Conservation (phyloP, 2,797 vertebrate genomes). For the Manis crassicaudata region DNA sequence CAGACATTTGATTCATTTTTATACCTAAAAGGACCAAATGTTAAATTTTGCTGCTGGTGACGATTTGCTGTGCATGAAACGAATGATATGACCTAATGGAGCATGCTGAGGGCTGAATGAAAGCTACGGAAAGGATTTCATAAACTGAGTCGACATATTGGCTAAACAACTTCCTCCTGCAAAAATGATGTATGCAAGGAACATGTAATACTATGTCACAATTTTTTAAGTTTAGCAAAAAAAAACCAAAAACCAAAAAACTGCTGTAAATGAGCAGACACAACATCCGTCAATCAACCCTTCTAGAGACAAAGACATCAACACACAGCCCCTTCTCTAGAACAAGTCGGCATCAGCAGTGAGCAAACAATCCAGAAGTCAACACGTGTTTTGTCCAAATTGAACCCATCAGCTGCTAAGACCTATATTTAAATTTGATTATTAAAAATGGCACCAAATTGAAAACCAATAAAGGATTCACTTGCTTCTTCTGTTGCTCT, state of each 20-base stretch:
- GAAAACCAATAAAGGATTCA: constrained; percentile 49
- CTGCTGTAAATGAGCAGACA: constrained; percentile 68
- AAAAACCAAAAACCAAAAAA: constrained; percentile 58
- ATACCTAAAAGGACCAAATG: constrained; percentile 81
- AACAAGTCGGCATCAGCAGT: constrained; percentile 42
- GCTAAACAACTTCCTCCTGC: constrained; percentile 71
- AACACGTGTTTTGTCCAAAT: constrained; percentile 45
- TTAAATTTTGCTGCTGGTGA: constrained; percentile 70
- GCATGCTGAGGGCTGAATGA: constrained; percentile 56
- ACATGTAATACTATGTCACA: constrained; percentile 52
- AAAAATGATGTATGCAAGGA: constrained; percentile 64
- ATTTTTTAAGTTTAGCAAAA: constrained; percentile 66
- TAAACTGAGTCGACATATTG: constrained; percentile 71
- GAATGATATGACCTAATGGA: constrained; percentile 65
- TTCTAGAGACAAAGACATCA: constrained; percentile 79
- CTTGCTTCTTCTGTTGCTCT: constrained; percentile 42
- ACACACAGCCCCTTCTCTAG: constrained; percentile 60
- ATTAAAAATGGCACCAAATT: constrained; percentile 58
- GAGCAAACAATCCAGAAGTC: constrained; percentile 58
- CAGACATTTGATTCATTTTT: constrained; percentile 76
- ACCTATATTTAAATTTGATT: constrained; percentile 43
- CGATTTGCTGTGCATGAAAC: constrained; percentile 51
- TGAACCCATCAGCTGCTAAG: constrained; percentile 38
- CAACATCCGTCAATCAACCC: constrained; percentile 78
- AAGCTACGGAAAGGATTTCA: constrained; percentile 68